These are phyloP conservation scores for Vulpes vulpes DNA, from an alignment of 2,113 vertebrate species.

Conservation along the genomic window DNA sequence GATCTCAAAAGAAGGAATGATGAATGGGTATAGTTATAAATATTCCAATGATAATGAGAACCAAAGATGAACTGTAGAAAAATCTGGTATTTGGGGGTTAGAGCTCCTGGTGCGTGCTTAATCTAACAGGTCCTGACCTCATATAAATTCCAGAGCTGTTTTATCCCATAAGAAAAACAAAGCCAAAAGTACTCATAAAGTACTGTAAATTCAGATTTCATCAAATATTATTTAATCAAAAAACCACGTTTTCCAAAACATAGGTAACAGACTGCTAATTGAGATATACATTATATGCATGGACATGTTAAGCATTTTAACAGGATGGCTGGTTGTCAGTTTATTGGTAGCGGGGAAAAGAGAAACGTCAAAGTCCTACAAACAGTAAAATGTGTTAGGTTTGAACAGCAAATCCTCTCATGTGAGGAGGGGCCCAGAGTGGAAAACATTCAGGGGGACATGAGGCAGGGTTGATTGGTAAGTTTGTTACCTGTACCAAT, in stretches of 20 bases:
- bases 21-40: constrained; percentile 61
- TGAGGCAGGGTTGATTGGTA: not conserved
- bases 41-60: constrained; percentile 70
- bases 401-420: not conserved
- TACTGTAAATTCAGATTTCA: constrained; percentile 38
- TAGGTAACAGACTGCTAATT: constrained; percentile 27
- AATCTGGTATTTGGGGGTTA: constrained; percentile 45
- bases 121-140: constrained; percentile 49
- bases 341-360: not conserved
- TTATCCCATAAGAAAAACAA: constrained; percentile 70
- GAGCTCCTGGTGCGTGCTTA: constrained; percentile 58
- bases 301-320: constrained; percentile 29
- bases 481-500: not conserved
- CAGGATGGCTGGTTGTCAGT: not conserved
- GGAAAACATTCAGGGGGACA: not conserved
- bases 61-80: constrained; percentile 74
- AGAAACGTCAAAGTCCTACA: not conserved
- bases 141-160: constrained; percentile 66
- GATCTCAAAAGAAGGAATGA: constrained; percentile 65
- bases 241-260: constrained; percentile 29
- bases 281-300: not conserved
- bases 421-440: not conserved
- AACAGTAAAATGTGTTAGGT: not conserved
- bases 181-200: constrained; percentile 27
- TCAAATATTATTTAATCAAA: not conserved